A percentile compares a stretch with the other conserved stretches of the same genome.
These are phyloP conservation scores for Parazoanthus darwini DNA, from an alignment of 92 coral and sea anemone species.

Conservation along the genomic window DNA sequence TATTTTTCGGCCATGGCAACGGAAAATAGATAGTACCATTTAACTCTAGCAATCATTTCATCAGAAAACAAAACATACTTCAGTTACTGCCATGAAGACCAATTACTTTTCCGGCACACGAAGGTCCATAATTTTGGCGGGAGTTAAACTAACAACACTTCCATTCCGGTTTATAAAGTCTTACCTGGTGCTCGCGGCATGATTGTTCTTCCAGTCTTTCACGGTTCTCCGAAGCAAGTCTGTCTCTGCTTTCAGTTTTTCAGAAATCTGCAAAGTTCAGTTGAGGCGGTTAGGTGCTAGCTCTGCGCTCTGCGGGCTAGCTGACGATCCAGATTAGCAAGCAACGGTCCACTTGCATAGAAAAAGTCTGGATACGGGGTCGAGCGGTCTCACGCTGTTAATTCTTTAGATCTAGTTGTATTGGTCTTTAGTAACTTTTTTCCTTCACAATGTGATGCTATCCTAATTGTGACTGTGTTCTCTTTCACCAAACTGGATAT, in stretches of 20 bases:
- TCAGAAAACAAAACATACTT: constrained; percentile 38
- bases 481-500: constrained; percentile 22
- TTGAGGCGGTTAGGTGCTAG: background rate
- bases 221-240: background rate
- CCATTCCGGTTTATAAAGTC: background rate
- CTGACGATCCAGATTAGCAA: background rate
- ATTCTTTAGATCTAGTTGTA: background rate
- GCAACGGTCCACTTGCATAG: constrained; percentile 18
- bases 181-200: constrained; percentile 73
- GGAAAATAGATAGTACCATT: background rate
- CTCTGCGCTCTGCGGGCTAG: background rate
- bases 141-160: background rate
- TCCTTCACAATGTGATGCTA: constrained; percentile 46
- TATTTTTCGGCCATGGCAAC: constrained; percentile 42
- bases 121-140: background rate
- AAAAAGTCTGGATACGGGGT: background rate
- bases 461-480: constrained; percentile 15
- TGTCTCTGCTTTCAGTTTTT: background rate
- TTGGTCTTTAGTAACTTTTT: background rate
- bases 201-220: constrained; percentile 25
- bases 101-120: constrained; percentile 22
- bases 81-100: constrained; percentile 53
- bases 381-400: background rate
- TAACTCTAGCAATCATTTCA: background rate
- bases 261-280: background rate